Evolutionary conservation across 2,888 invertebrate genomes (phyloP).

Genomic region (Cordilura impudica): DNA sequence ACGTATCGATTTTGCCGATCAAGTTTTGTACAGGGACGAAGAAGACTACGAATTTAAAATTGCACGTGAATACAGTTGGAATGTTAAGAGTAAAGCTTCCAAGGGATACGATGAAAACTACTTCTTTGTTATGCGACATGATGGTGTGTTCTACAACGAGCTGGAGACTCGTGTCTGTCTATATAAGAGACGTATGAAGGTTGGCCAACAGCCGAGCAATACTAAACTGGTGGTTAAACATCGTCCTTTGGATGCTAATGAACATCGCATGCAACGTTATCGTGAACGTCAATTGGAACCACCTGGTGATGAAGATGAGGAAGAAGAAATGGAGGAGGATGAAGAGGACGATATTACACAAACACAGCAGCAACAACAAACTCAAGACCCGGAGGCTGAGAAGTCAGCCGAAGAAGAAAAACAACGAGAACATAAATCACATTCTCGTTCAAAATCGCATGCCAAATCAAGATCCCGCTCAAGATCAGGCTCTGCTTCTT

Average conservation of each 20-base stretch:
- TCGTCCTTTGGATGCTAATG: slow-evolving; percentile 89
- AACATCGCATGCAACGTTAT: slow-evolving; percentile 91
- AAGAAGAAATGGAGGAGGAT: slow-evolving; percentile 81
- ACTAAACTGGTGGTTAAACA: slow-evolving; percentile 90
- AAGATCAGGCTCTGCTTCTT: slow-evolving; percentile 68
- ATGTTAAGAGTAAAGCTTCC: slow-evolving; percentile 97
- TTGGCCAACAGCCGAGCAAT: slow-evolving; percentile 80
- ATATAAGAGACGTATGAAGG: slow-evolving; percentile 92
- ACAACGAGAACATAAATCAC: slow-evolving; percentile 63
- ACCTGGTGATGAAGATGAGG: slow-evolving; percentile 85
- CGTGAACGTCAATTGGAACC: slow-evolving; percentile 94
- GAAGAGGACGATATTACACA: slow-evolving; percentile 75
- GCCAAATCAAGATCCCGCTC: slow-evolving; percentile 73
- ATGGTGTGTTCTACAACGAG: slow-evolving; percentile 96
- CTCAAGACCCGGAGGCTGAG: slow-evolving; percentile 42
- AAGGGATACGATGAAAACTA: slow-evolving; percentile 98
- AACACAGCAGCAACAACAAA: slow-evolving; percentile 64
- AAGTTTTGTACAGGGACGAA: slow-evolving; percentile 90
- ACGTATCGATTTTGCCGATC: slow-evolving; percentile 87
- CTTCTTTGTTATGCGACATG: slow-evolving; percentile 93
- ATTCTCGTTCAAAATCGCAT: slow-evolving; percentile 67
- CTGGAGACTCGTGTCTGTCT: slow-evolving; percentile 95
- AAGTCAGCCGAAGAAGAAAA: slow-evolving; percentile 64
- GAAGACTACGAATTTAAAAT: slow-evolving; percentile 98
- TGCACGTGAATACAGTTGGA: slow-evolving; percentile 99